Evolutionary conservation across 2,888 invertebrate species (phyloP).

Genomic region (Oegoconia quadripuncta): DNA sequence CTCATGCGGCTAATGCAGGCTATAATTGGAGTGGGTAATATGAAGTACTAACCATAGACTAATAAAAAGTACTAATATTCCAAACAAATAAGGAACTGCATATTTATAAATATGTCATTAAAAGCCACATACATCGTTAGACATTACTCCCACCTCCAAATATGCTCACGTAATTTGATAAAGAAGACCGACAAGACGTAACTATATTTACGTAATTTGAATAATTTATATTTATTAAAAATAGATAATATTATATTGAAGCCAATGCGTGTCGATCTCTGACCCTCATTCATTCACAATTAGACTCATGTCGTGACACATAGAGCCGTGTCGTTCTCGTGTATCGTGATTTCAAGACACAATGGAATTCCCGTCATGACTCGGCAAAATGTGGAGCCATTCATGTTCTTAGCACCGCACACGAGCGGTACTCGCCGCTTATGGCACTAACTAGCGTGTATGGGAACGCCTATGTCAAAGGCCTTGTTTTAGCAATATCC

Average conservation of each 20-base stretch:
- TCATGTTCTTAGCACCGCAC: conserved; percentile 43
- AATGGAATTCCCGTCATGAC: conserved; percentile 73
- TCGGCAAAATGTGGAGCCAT: conserved; percentile 60
- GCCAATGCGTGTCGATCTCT: conserved; percentile 58
- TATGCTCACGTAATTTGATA: no score
- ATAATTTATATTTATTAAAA: conserved; percentile 57
- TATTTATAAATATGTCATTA: no score
- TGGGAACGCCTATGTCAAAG: conserved; percentile 6
- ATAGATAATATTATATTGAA: conserved; percentile 52
- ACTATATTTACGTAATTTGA: no score
- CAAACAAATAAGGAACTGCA: no score
- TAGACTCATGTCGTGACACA: conserved; percentile 62
- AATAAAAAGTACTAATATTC: no score
- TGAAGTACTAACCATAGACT: no score
- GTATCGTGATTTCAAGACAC: conserved; percentile 64
- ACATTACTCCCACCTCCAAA: no score
- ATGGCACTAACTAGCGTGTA: background rate
- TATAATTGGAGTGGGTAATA: no score
- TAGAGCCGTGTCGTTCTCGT: conserved; percentile 49
- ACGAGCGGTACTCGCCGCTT: background rate
- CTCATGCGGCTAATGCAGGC: no score
- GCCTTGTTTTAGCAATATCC: conserved; percentile 16
- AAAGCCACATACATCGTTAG: no score
- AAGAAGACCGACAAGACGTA: no score
- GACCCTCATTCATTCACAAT: conserved; percentile 76